These are phyloP conservation scores for Ginglymostoma cirratum DNA, from an alignment of 2,113 vertebrate species.

Conservation along the genomic window DNA sequence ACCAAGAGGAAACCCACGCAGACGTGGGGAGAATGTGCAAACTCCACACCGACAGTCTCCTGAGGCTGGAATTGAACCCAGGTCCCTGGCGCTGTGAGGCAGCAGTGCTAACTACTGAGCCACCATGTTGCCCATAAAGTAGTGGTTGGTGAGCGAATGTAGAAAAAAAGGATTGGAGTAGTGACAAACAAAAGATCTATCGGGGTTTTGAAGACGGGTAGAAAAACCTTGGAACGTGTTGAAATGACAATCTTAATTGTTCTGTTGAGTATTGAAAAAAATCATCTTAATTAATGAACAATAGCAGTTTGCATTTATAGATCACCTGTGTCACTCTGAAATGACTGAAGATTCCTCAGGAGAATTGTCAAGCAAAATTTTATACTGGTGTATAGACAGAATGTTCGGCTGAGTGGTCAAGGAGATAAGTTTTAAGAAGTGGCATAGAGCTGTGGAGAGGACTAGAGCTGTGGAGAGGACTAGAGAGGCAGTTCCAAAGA, in stretches of 20 bases:
- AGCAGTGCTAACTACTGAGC: too few relatives aligned
- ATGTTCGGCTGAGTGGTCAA: neutral
- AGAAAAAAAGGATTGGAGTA: neutral
- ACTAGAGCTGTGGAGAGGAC: too few relatives aligned
- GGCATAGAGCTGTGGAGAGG: too few relatives aligned
- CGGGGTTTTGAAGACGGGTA: neutral
- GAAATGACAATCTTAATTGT: neutral
- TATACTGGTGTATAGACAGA: neutral
- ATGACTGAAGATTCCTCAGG: neutral
- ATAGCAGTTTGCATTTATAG: neutral
- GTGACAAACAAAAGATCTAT: neutral
- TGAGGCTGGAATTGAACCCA: too few relatives aligned
- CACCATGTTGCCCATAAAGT: neutral
- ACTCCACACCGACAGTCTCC: too few relatives aligned
- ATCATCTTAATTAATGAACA: neutral
- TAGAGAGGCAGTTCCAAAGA: too few relatives aligned
- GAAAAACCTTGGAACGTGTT: neutral
- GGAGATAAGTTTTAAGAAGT: neutral
- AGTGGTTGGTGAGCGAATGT: neutral
- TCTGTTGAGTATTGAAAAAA: neutral
- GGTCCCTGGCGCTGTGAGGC: too few relatives aligned
- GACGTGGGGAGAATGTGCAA: too few relatives aligned
- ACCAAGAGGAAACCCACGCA: too few relatives aligned
- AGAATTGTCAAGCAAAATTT: neutral
- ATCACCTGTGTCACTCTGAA: neutral